phyloP scores from a whole-genome alignment of 1,140 invertebrate species.

The Tetraneura akinire region DNA sequence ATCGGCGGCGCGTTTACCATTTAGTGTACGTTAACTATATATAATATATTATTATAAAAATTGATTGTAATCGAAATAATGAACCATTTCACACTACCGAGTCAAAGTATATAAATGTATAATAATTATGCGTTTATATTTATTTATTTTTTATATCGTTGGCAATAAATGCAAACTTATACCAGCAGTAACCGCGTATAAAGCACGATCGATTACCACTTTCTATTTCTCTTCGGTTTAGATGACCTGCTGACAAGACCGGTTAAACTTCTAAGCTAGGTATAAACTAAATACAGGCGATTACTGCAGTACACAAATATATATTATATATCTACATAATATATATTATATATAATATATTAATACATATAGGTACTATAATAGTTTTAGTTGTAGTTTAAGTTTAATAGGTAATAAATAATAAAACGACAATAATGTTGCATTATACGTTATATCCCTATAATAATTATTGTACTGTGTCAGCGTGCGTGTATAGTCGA shows the following conservation, averaged over 20 bases:
- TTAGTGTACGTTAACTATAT: not conserved
- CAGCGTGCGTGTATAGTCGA: not conserved
- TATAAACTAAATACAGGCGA: not conserved
- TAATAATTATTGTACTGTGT: too few species aligned
- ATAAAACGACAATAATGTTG: not conserved
- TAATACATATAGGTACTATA: not conserved
- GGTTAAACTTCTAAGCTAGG: slow-evolving; percentile 31
- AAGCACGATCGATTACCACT: not conserved
- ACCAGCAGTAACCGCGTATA: not conserved
- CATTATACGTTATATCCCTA: not conserved
- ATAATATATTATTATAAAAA: not conserved
- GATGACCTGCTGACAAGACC: slow-evolving; percentile 49
- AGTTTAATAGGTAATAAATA: too few species aligned
- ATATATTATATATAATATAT: slow-evolving; percentile 24
- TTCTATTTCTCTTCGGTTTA: slow-evolving; percentile 47
- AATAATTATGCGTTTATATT: not conserved
- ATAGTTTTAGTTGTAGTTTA: too few species aligned
- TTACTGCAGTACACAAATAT: not conserved
- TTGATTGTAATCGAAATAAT: slow-evolving; percentile 1
- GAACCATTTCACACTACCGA: not conserved
- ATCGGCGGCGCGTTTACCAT: not conserved
- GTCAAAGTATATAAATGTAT: not conserved
- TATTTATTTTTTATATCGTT: slow-evolving; percentile 28
- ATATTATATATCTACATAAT: slow-evolving; percentile 4
- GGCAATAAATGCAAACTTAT: not conserved